Conservation (phyloP, 2,113 vertebrate species). For the Neodontobutis hainanensis region DNA sequence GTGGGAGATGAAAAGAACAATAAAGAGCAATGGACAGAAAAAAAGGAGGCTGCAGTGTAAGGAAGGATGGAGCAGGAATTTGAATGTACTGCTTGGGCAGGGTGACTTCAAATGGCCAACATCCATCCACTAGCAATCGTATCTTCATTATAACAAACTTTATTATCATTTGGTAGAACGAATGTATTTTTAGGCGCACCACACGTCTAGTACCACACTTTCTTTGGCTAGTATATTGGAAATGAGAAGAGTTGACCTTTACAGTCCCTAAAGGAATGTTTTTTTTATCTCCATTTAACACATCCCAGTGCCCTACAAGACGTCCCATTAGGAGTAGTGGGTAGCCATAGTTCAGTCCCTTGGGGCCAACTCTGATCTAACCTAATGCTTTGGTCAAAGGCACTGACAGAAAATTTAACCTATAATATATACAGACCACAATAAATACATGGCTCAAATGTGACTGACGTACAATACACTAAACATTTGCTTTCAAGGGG, state of each 20-base stretch:
- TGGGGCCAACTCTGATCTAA: neutral
- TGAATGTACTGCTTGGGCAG: neutral
- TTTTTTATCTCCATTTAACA: neutral
- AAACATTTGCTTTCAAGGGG: too few species aligned
- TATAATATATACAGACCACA: neutral
- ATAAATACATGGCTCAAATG: too few species aligned
- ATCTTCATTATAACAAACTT: neutral
- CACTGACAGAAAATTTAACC: slow-evolving; percentile 1
- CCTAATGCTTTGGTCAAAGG: neutral
- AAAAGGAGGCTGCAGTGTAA: neutral
- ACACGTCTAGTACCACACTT: neutral
- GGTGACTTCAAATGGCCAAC: too few species aligned
- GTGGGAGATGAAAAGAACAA: neutral
- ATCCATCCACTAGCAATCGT: too few species aligned
- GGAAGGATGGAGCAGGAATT: neutral
- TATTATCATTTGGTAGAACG: neutral
- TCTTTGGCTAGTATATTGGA: neutral
- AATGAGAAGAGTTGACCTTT: slow-evolving; percentile 7
- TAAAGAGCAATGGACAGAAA: neutral
- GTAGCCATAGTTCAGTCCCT: neutral
- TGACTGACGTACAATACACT: too few species aligned
- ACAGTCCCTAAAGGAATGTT: neutral
- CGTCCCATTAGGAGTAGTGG: neutral
- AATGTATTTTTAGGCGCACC: neutral
- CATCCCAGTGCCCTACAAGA: neutral